Base-by-base conservation (phyloP, 1,140 invertebrate species). In the Caenorhabditis remanei region DNA sequence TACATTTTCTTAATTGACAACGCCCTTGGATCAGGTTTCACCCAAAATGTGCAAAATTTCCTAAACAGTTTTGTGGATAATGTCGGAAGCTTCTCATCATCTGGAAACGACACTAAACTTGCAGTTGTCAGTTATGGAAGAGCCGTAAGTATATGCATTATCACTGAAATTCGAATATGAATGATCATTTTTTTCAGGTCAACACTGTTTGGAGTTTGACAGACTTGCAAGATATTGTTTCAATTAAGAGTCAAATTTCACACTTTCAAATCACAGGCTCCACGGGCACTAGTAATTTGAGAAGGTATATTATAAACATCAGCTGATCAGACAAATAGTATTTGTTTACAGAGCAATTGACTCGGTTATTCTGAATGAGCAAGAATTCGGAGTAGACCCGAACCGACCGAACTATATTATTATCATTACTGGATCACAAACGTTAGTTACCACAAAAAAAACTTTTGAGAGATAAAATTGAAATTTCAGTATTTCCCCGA, bases 1-100 rank as follows among this genome's bases (percentile, higher is more conserved):
- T 85, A 40, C 50, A 56, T 71, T 11, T 85, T 85, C 48, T 24
- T 85, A 11, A 21, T 85, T 3, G 84, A 85, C 63, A 85, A 71
- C 24, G 40, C 63, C 8, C 24, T 79, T 4, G 71, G 71, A 21
- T 48, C 43, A 13, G 46, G 71, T 6, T 79, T 50, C n/a, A 79
- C 71, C 13, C 43, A 9, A 41, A 79, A 50, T 50, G 46, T 79
- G 16, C 43, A 50, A 50, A 13, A 8, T 4, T 79, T 79, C 46
- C 21, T 79, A 9, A 79, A 79, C 46, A 32, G 11, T 50, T 79
- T 79, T 32, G n/a, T 79, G 7, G 46, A 21, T 0, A 50, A 79
- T 50, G 71, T 79, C 53, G 71, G 71, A 43, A 79, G 53, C 21
- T 79, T 79, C 11, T 50, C 71, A 32, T 21, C 71, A 24, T 21